phyloP scores from a whole-genome alignment of 92 coral and sea anemone genomes.

The Phenganax stokvisi region DNA sequence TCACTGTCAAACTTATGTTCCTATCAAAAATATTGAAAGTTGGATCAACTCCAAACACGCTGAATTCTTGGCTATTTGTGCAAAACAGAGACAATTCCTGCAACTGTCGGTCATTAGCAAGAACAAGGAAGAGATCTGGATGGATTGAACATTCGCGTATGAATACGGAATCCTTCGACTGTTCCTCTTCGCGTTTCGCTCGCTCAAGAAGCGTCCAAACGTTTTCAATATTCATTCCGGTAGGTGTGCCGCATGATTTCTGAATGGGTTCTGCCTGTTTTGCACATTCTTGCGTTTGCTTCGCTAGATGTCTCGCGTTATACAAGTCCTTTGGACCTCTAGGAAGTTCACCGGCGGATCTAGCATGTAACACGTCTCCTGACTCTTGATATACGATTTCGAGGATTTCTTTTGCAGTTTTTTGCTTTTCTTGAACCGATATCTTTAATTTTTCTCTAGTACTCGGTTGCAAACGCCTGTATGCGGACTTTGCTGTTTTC shows the following conservation, averaged over 20 bases:
- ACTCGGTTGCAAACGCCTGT: slow-evolving; percentile 35
- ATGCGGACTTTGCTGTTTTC: slow-evolving; percentile 33
- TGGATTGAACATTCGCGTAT: slow-evolving; percentile 46
- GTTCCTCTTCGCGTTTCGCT: slow-evolving; percentile 55
- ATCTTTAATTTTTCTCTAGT: slow-evolving; percentile 33
- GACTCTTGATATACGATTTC: slow-evolving; percentile 37
- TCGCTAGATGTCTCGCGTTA: slow-evolving; percentile 43
- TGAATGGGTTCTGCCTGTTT: background rate
- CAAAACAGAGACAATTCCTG: slow-evolving; percentile 45
- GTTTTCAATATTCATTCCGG: background rate
- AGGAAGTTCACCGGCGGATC: slow-evolving; percentile 42
- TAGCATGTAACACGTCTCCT: slow-evolving; percentile 45
- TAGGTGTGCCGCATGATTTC: background rate
- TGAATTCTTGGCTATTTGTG: slow-evolving; percentile 42
- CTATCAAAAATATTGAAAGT: slow-evolving; percentile 17
- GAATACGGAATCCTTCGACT: slow-evolving; percentile 36
- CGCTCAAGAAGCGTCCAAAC: slow-evolving; percentile 50
- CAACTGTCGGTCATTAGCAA: slow-evolving; percentile 49
- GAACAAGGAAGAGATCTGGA: slow-evolving; percentile 46
- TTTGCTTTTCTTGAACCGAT: slow-evolving; percentile 19
- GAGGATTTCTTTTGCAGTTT: slow-evolving; percentile 41
- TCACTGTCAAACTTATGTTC: slow-evolving; percentile 46
- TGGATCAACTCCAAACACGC: slow-evolving; percentile 50
- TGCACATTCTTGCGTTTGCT: background rate
- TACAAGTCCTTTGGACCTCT: slow-evolving; percentile 52